Base-by-base conservation (phyloP, 2,888 invertebrate genomes). In the Euspilapteryx auroguttella region DNA sequence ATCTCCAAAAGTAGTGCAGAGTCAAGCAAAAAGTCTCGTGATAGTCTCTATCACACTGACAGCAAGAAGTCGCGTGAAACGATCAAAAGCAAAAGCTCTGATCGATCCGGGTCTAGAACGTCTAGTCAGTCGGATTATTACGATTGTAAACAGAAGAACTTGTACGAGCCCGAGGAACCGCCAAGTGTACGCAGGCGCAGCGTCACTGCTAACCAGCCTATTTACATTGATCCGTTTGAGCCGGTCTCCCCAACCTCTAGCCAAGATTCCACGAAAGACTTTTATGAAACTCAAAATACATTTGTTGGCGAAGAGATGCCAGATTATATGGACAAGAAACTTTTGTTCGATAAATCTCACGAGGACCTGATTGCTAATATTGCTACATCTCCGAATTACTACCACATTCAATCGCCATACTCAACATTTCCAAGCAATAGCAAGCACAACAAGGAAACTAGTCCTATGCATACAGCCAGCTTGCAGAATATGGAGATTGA, bases 41-140 rank as follows among this genome's bases (percentile, higher is more conserved):
- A 82, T 37, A 81, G 81, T 42, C 77, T 82, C 9, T 82, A 82
- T 49, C 81, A 82, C 37, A 82, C 82, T 1, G 82, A 82, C 37
- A 82, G 82, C 40, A 82, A 82, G 44, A 82, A 82, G 44, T 82
- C 82, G 3, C 69, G 82, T 15, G 82, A 82, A 40, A 82, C 81
- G 12, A 64, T 80, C 6, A 82, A 82, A 42, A 82, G 81, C 43
- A 82, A 81, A 42, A 80, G 79, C 30, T 81, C 81, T 0, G 79
- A 80, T 33, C 68, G 73, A 26, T 82, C 81, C 1, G 78, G 77
- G 4, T 76, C 85, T 1, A 68, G 85, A 27, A 83, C 84, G 1
- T 86, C 86, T 0, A 86, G 85, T 44, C 79, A 83, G 39, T 85
- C 84, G 23, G 86, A 86, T 51, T 82, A 83, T 45, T 85, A 81